Conservation (phyloP, 2,113 vertebrate genomes). For the Jacana jacana region DNA sequence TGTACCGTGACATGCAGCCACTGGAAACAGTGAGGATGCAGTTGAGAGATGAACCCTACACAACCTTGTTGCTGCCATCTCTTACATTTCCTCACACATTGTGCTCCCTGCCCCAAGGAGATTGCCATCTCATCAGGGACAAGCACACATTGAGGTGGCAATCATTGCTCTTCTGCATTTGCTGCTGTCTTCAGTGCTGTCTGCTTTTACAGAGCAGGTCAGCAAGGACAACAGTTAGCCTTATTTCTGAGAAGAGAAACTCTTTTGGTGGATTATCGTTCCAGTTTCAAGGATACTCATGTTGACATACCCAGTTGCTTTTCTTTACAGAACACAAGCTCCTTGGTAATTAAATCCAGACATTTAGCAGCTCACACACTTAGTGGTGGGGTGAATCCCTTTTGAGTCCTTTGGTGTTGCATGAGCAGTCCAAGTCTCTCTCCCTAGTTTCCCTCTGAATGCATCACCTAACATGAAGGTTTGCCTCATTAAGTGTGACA, state of each 20-base stretch:
- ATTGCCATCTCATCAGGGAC: too few relatives aligned
- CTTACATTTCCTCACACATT: not conserved
- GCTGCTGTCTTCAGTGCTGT: not conserved
- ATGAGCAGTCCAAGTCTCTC: not conserved
- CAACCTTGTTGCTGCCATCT: rapidly evolving
- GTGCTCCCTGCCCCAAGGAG: too few relatives aligned
- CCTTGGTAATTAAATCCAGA: not conserved
- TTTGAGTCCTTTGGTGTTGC: not conserved
- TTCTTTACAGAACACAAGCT: not conserved
- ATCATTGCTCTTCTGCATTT: not conserved
- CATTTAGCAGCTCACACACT: not conserved
- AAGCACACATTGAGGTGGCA: too few relatives aligned
- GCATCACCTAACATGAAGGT: not conserved
- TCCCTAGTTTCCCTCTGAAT: not conserved
- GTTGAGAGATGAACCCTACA: not conserved
- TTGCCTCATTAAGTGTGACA: not conserved
- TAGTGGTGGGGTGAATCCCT: not conserved
- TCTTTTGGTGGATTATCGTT: not conserved
- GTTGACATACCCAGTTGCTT: not conserved
- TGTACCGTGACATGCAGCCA: rapidly evolving
- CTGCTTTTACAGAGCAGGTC: not conserved
- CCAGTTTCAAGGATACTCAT: not conserved
- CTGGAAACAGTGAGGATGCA: not conserved
- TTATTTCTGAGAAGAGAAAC: not conserved
- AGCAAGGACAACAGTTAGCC: not conserved